Percentiles rank a stretch among this genome's conserved stretches.
Evolutionary conservation across 2,113 vertebrate species (phyloP).

Genomic region (Lipophrys pholis): DNA sequence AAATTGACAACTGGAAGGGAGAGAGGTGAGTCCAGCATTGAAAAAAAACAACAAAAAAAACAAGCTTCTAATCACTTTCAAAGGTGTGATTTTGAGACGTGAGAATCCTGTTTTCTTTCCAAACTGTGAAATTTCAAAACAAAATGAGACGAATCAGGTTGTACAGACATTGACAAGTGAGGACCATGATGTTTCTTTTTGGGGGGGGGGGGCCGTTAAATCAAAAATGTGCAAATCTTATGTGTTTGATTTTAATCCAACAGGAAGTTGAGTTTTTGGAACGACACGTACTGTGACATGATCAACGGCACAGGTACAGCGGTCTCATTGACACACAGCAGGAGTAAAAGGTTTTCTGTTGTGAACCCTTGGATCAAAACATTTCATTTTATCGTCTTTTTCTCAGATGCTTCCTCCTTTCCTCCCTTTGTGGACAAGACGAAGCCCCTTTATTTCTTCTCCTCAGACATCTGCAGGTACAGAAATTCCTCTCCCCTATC

Average conservation of each 20-base stretch:
- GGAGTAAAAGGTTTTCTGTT: too few relatives aligned
- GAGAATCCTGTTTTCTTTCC: not conserved
- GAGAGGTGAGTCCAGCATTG: slow-evolving; percentile 79
- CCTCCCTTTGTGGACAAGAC: slow-evolving; percentile 88
- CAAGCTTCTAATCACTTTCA: not conserved
- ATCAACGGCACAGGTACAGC: slow-evolving; percentile 91
- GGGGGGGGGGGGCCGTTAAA: not conserved
- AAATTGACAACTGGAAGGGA: slow-evolving; percentile 87
- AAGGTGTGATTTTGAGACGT: not conserved
- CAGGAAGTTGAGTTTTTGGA: slow-evolving; percentile 89
- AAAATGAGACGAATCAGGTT: slow-evolving; percentile 5
- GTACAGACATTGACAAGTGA: not conserved
- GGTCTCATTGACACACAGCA: too few relatives aligned
- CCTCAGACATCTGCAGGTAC: slow-evolving; percentile 96
- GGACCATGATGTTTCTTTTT: not conserved
- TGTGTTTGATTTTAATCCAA: slow-evolving; percentile 31
- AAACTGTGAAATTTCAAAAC: slow-evolving; percentile 1
- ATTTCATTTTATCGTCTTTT: not conserved
- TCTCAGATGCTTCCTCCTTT: slow-evolving; percentile 91
- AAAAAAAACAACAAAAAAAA: too few relatives aligned
- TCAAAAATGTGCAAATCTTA: not conserved
- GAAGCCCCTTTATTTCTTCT: slow-evolving; percentile 87
- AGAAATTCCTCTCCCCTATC: too few relatives aligned
- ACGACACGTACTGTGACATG: slow-evolving; percentile 87
- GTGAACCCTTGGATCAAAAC: too few relatives aligned